phyloP scores from a whole-genome alignment of 2,888 invertebrate species.

The Acrocyrtus sp. region DNA sequence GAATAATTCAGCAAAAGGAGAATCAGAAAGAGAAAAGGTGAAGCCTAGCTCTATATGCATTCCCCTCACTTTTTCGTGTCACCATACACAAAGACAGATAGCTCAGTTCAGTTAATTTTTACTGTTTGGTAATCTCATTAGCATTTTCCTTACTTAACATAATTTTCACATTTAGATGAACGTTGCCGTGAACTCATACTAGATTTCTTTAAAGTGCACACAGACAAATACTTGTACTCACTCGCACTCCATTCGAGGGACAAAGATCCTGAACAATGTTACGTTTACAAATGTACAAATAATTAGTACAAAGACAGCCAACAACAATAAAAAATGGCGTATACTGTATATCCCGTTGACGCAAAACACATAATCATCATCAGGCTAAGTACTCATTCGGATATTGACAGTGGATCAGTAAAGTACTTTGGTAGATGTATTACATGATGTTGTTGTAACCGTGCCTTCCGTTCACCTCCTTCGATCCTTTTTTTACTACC shows the following conservation, averaged over 20 bases:
- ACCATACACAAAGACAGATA: neutral
- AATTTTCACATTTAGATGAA: conserved; percentile 6
- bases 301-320: neutral
- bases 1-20: neutral
- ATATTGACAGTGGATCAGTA: too few relatives aligned
- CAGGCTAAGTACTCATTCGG: too few relatives aligned
- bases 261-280: neutral
- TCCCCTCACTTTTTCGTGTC: too few relatives aligned
- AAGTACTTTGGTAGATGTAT: too few relatives aligned
- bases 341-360: neutral
- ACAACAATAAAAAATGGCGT: neutral
- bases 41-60: too few relatives aligned
- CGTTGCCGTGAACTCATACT: neutral
- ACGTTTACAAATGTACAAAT: neutral
- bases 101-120: neutral
- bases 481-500: too few relatives aligned
- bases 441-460: too few relatives aligned
- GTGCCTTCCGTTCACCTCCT: too few relatives aligned
- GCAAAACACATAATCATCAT: too few relatives aligned
- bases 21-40: too few relatives aligned
- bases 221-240: neutral
- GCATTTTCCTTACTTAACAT: conserved; percentile 12
- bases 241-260: neutral
- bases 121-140: neutral
- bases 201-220: neutral